Base-by-base conservation (phyloP, 1,140 invertebrate genomes). In the Drosophila kikkawai region DNA sequence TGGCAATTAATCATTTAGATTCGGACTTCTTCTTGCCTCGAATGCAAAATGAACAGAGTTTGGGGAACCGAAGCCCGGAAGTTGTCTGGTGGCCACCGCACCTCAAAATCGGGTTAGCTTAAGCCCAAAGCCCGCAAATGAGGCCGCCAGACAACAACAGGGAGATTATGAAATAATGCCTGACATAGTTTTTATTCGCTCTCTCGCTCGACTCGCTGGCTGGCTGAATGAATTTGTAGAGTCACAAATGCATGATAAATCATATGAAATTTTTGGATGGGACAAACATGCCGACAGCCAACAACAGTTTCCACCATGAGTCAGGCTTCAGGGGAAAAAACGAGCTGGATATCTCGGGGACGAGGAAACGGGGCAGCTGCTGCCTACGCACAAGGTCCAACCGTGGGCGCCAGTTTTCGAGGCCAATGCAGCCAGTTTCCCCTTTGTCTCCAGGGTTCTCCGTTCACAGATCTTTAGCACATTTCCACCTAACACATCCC, bases 191-290 rank as follows among this genome's bases (percentile, higher is more conserved):
- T 90, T 75, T 32, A 37, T 45, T 42, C 59, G 22, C 53, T 44
- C 55, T 51, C 60, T 44, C 51, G 19, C 51, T 19, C 26, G 56
- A 2, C 26, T 6, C 55, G 34, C 55, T 58, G 48, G 34, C 55
- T 58, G 48, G 6, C 48, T 61, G 82, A 55, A 65, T 73, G 84
- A 87, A 83, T 80, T 19, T 90, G 86, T 91, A 77, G 77, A 91
- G 90, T 91, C 90, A 91, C 82, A 91, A 83, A 74, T 80, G 90
- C 80, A 91, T 80, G 85, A 91, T 91, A 84, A 91, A 91, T 91
- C 90, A 91, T 83, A 75, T 65, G 69, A 71, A 76, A 76, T 80
- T 82, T 78, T 74, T 37, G 63, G 61, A 91, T 84, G 85, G 82
- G 81, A 86, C 82, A 86, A 91, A 91, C 82, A 91, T 90, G 85